Evolutionary conservation across 2,888 invertebrate genomes (phyloP), one percentile per base, ranked within the genome.

Genomic region (Cremastinae sp.): DNA sequence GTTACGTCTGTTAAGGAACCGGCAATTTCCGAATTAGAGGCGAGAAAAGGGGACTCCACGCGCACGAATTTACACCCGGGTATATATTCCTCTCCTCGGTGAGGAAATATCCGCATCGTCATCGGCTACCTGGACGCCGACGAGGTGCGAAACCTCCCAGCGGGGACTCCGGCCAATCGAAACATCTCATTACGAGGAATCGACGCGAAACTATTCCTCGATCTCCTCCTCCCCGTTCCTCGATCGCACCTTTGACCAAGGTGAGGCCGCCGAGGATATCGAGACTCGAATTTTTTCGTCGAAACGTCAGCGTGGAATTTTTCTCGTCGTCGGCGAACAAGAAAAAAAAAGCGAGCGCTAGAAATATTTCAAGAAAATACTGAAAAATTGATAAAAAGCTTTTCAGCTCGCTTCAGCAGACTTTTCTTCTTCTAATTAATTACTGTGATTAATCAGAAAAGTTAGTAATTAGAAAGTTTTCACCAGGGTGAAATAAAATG

Each of bases 361-460:
- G n/a, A n/a, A n/a, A n/a, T n/a, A n/a, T n/a, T n/a, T n/a, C n/a
- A n/a, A n/a, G n/a, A n/a, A n/a, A n/a, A n/a, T n/a, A n/a, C n/a
- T n/a, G n/a, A n/a, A n/a, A n/a, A n/a, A n/a, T 14, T n/a, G 65
- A 56, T 69, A 70, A 73, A 74, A 79, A 78, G 74, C 74, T 69
- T 69, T 78, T 68, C 69, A 71, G 69, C 14, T 35, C n/a, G 56
- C 53, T 39, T 59, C 28, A 47, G 41, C 51, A 39, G 39, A n/a
- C 37, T 39, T 39, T 56, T 81, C 82, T 79, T 86, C 87, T 87
- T 90, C 91, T 91, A 91, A 91, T 91, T 91, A 91, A 91, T 91
- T 91, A 91, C 91, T 91, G 91, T 91, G 91, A 91, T 91, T 91
- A 91, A 91, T 91, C 91, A 91, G 91, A 91, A 91, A 91, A 91